Evolutionary conservation across 2,888 invertebrate species (phyloP).

Genomic region (Ectemnius lituratus): DNA sequence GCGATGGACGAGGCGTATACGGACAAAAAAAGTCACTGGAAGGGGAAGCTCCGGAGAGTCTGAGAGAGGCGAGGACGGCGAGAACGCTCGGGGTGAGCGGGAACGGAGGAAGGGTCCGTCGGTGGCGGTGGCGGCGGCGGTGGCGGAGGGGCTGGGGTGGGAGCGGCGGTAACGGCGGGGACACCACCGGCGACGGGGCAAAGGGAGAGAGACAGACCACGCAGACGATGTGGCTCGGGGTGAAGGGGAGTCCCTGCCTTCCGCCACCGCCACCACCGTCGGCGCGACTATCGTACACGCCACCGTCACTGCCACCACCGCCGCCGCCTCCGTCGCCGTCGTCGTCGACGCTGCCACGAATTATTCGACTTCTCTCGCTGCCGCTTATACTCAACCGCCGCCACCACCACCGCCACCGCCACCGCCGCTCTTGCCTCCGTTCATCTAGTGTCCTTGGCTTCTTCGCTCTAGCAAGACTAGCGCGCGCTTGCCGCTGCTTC

Average conservation of each 20-base stretch:
- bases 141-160: conserved; percentile 48
- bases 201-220: conserved; percentile 46
- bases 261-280: conserved; percentile 30
- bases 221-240: conserved; percentile 65
- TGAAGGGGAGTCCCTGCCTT: conserved; percentile 58
- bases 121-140: conserved; percentile 43
- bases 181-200: conserved; percentile 45
- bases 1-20: conserved; percentile 63
- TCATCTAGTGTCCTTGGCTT: conserved; percentile 63
- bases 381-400: background rate
- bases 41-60: conserved; percentile 62
- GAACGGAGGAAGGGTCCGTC: conserved; percentile 51
- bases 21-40: conserved; percentile 61
- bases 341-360: conserved; percentile 31
- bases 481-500: conserved; percentile 50
- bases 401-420: conserved; percentile 16
- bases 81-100: conserved; percentile 47
- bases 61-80: conserved; percentile 28
- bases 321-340: conserved; percentile 11
- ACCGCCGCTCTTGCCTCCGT: conserved; percentile 29
- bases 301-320: conserved; percentile 25
- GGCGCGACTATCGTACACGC: conserved; percentile 8
- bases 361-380: conserved; percentile 54
- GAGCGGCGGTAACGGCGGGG: conserved; percentile 43
- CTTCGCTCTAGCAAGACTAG: conserved; percentile 62